These are phyloP conservation scores for Liodrosophila aerea DNA, from an alignment of 2,888 invertebrate genomes.

Conservation along the genomic window DNA sequence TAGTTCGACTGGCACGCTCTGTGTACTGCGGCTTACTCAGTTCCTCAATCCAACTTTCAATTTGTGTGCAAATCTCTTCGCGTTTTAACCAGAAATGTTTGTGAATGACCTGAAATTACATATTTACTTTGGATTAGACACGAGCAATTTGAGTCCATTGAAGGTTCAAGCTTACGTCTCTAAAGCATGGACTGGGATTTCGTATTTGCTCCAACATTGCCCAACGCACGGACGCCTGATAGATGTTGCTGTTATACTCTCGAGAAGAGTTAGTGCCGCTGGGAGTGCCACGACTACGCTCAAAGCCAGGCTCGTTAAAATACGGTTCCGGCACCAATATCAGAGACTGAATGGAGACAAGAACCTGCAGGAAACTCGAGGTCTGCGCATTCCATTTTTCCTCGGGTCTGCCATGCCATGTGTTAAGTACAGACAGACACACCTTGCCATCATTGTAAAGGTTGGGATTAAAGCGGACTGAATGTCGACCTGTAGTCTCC, in stretches of 20 bases:
- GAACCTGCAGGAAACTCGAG: constrained; percentile 94
- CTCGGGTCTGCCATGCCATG: constrained; percentile 98
- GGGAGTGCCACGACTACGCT: constrained; percentile 93
- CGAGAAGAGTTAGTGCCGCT: constrained; percentile 94
- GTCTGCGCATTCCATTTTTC: constrained; percentile 99
- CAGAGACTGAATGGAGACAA: constrained; percentile 95
- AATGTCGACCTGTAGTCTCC: constrained; percentile 94
- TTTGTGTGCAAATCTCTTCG: constrained; percentile 93
- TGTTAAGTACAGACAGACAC: constrained; percentile 96
- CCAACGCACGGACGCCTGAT: constrained; percentile 97
- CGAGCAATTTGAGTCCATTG: neutral
- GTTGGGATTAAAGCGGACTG: constrained; percentile 96
- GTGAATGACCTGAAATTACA: constrained; percentile 88
- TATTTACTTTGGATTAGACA: too few relatives aligned
- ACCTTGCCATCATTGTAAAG: constrained; percentile 97
- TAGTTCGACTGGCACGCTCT: constrained; percentile 88
- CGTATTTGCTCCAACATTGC: constrained; percentile 97
- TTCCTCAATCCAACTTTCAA: constrained; percentile 95
- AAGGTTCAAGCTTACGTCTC: constrained; percentile 86
- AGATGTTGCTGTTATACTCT: constrained; percentile 97
- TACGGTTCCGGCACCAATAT: constrained; percentile 96
- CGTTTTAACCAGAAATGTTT: constrained; percentile 97
- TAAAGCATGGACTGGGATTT: constrained; percentile 95
- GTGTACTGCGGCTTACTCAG: constrained; percentile 91
- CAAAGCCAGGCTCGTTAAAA: constrained; percentile 97